A percentile compares a stretch with the other conserved stretches of the same genome.
These are phyloP conservation scores for Sturnus vulgaris DNA, from an alignment of 2,113 vertebrate species.

Conservation along the genomic window DNA sequence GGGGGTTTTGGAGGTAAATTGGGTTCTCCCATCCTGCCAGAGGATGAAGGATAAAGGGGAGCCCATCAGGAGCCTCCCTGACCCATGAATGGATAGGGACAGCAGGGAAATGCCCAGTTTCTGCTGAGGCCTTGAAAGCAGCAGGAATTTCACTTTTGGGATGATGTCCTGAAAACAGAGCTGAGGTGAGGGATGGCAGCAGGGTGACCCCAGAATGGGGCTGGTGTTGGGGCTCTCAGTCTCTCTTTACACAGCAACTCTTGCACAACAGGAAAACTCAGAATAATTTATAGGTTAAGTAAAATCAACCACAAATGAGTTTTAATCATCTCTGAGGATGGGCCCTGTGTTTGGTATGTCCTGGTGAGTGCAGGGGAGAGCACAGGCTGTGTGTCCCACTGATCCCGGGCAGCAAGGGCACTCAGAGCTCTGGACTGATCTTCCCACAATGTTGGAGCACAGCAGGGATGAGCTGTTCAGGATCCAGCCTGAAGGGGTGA, in stretches of 20 bases:
- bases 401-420: neutral
- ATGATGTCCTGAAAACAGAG: neutral
- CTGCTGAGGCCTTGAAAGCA: neutral
- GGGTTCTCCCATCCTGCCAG: neutral
- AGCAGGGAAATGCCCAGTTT: neutral
- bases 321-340: neutral
- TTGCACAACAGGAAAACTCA: neutral
- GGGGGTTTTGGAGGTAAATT: neutral
- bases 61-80: neutral
- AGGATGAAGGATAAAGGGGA: neutral
- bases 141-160: neutral
- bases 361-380: neutral
- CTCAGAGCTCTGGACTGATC: neutral
- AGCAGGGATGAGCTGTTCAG: neutral
- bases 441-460: neutral
- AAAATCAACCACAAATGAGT: neutral
- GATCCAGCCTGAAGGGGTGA: neutral
- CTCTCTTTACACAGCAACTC: neutral
- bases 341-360: fast-evolving
- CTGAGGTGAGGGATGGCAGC: neutral
- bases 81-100: neutral
- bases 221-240: neutral
- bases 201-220: neutral
- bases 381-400: neutral
- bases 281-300: neutral